Base-by-base conservation (phyloP, 1,140 invertebrate genomes). In the Polyergus mexicanus region DNA sequence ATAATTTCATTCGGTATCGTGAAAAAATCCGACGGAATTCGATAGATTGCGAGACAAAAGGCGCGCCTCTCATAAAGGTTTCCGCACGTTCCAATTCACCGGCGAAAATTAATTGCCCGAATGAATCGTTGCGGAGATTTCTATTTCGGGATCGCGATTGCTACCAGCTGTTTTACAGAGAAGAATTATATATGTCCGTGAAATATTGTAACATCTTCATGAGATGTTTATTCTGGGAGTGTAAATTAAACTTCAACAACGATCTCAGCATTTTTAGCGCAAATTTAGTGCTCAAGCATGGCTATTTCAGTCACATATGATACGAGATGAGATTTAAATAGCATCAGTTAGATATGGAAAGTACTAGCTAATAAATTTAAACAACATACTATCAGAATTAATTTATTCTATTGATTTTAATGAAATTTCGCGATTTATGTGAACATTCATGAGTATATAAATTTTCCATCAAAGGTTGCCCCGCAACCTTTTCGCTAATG, bases 81-180 rank as follows among this genome's bases (percentile, higher is more conserved):
- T 7, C 35, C 68, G 54, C 19, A 58, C 38, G 51, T 72, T 81
- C 54, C 51, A 38, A 81, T 81, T 16, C 35, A 58, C 22, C 32
- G 47, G 19, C 25, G 28, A 60, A 62, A 83, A 83, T 83, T 83
- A 83, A 83, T 83, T n/a, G 28, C 6, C 13, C 38, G 38, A n/a
- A 47, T 71, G 32, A 83, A 74, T 60, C 66, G 35, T 28, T n/a
- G 66, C 51, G 8, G 54, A 4, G 13, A 47, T 35, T 35, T 60
- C 19, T 72, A 72, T 38, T 32, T 60, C 56, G 25, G 10, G 32
- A 60, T 25, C 38, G 19, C 35, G 65, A 78, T 66, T n/a, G 32
- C 13, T 19, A n/a, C 63, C 44, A n/a, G 76, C 62, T 69, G 77
- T 56, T 69, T 51, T 69, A 32, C n/a, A 11, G 35, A 69, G n/a